Evolutionary conservation across 2,888 invertebrate genomes (phyloP).

Genomic region (Agrotis segetum): DNA sequence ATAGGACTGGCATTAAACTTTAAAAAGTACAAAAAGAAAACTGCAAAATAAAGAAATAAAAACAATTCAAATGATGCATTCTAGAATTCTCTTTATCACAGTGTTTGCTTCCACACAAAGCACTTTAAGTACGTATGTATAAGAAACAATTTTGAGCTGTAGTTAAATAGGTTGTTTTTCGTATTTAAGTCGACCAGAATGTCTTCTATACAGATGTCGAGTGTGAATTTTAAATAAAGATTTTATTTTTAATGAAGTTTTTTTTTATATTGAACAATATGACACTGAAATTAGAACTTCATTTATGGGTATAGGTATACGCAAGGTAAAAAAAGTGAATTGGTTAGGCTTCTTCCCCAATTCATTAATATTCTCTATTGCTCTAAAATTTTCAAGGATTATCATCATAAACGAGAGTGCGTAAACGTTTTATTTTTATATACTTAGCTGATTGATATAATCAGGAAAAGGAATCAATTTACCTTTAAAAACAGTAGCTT

Average conservation of each 20-base stretch:
- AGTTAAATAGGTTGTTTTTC: conserved; percentile 77
- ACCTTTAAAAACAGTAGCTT: neutral
- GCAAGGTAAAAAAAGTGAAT: too few relatives aligned
- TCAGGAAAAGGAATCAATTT: too few relatives aligned
- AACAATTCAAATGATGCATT: neutral
- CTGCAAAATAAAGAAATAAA: neutral
- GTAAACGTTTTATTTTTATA: too few relatives aligned
- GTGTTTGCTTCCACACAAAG: conserved; percentile 43
- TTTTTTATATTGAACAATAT: conserved; percentile 37
- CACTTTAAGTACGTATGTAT: conserved; percentile 46
- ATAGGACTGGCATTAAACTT: neutral
- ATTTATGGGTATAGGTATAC: too few relatives aligned
- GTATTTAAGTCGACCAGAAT: conserved; percentile 81
- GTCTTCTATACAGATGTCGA: conserved; percentile 82
- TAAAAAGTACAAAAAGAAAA: too few relatives aligned
- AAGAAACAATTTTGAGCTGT: conserved; percentile 79
- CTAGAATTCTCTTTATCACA: neutral
- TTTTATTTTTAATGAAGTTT: conserved; percentile 83
- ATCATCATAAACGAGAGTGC: too few relatives aligned
- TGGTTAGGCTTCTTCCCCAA: too few relatives aligned
- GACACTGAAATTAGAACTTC: neutral
- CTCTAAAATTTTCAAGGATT: too few relatives aligned
- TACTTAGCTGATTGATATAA: too few relatives aligned
- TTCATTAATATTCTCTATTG: too few relatives aligned
- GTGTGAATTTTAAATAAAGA: conserved; percentile 89